Evolutionary conservation across 2,888 invertebrate species (phyloP).

Genomic region (Agonopterix subpropinquella): DNA sequence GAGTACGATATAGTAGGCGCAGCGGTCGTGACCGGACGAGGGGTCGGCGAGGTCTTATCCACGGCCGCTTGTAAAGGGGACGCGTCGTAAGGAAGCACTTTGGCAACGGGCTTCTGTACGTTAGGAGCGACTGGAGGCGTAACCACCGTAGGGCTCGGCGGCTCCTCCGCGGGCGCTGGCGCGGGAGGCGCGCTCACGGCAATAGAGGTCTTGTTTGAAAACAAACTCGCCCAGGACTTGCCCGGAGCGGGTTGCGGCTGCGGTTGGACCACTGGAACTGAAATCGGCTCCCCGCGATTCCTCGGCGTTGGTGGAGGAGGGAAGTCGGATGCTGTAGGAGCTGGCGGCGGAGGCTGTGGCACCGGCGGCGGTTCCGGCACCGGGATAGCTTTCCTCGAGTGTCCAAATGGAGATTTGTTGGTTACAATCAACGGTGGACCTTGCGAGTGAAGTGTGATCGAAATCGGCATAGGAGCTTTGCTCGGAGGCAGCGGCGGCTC

Average conservation of each 20-base stretch:
- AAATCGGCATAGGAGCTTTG: constrained; percentile 66
- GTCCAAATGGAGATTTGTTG: constrained; percentile 65
- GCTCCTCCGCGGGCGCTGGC: constrained; percentile 39
- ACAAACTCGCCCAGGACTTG: constrained; percentile 82
- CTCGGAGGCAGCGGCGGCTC: constrained; percentile 59
- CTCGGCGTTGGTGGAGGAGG: constrained; percentile 66
- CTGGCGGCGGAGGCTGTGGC: constrained; percentile 61
- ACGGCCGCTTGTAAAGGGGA: constrained; percentile 50
- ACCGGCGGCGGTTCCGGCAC: constrained; percentile 47
- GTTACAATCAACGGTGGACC: constrained; percentile 67
- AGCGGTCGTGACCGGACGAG: constrained; percentile 19
- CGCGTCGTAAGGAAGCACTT: constrained; percentile 76
- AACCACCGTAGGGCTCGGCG: constrained; percentile 40
- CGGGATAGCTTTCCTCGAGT: constrained; percentile 48
- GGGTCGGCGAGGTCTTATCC: constrained; percentile 40
- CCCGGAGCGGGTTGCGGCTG: constrained; percentile 61
- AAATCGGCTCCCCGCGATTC: constrained; percentile 48
- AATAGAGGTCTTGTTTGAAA: constrained; percentile 56
- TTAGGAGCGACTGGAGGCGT: constrained; percentile 37
- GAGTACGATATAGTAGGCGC: constrained; percentile 44
- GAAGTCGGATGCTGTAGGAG: constrained; percentile 70
- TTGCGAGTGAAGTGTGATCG: constrained; percentile 62
- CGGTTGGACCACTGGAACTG: constrained; percentile 42
- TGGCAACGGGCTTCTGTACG: constrained; percentile 75
- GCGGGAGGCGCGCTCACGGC: constrained; percentile 21